phyloP scores from a whole-genome alignment of 2,797 vertebrate species.

The Spheniscus humboldti region DNA sequence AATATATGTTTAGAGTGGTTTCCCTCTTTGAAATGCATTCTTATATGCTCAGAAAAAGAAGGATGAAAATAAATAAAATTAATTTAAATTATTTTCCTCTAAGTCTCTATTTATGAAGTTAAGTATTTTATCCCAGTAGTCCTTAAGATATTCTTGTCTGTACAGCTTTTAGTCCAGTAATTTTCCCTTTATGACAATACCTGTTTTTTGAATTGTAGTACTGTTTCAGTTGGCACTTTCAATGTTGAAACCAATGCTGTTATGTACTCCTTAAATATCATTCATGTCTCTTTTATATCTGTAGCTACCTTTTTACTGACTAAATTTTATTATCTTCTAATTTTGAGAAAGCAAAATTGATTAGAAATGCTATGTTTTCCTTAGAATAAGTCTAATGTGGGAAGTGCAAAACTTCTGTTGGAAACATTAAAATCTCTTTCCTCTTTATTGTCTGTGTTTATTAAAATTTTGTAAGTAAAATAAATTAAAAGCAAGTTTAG shows the following conservation, averaged over 20 bases:
- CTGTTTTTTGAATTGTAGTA: neutral
- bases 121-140: neutral
- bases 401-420: neutral
- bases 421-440: neutral
- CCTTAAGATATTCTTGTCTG: neutral
- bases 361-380: neutral
- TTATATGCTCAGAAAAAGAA: neutral
- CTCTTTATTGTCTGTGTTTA: neutral
- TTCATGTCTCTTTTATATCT: neutral
- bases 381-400: neutral
- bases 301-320: neutral
- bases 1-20: neutral
- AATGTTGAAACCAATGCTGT: neutral
- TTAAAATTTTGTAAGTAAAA: constrained; percentile 32
- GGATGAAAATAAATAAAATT: neutral
- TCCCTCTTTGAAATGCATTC: neutral
- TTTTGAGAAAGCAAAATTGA: neutral
- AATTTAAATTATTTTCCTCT: neutral
- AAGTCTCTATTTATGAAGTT: neutral
- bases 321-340: neutral
- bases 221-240: neutral
- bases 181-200: neutral
- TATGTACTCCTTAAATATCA: neutral
- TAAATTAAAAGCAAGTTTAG: constrained; percentile 23
- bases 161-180: neutral